Evolutionary conservation across 2,113 vertebrate genomes (phyloP), one percentile per base, ranked within the genome.

Genomic region (Periophthalmus modestus): DNA sequence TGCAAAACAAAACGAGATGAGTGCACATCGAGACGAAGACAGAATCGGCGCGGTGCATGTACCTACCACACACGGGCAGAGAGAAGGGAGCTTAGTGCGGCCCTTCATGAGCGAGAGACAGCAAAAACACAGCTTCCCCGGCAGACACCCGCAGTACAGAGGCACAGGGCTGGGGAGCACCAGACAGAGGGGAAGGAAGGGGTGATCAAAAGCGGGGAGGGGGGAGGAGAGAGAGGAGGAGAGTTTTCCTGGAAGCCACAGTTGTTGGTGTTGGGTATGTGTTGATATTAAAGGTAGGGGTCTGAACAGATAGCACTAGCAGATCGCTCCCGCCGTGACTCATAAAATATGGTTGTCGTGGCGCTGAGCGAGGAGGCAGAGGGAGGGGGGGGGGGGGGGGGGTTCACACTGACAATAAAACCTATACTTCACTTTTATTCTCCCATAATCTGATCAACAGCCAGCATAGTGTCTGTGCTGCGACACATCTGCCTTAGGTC

Each of bases 61-160:
- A 94, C 94, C 82, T 94, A 94, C 94, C 94, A 94, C 93, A 89
- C 94, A 94, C 81, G 94, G 92, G 87, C 94, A 94, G 86, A 94
- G 92, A 71, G 92, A 92, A 92, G 93, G 93, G 88, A 94, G 92
- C 89, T 93, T 94, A 87, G 91, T 88, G 89, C 92, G 93, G 89
- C 93, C 92, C 93, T 94, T 94, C 94, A 94, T 94, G 91, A 93
- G 93, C 89, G 75, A 93, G 89, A 93, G 89, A 94, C 89, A 89
- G 88, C 86, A 85, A 85, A 90, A 90, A 89, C 92, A 91, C 89
- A 92, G 88, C 88, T 85, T 90, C 89, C 83, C 57, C 23, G 57
- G 13, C 88, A 93, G 91, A 93, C 89, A 89, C 90, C 92, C 91
- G 89, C 91, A 93, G 89, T 88, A 88, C 81, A 92, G 83, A 81